These are phyloP conservation scores for Pogonocherus hispidulus DNA, from an alignment of 2,888 invertebrate species.

Conservation along the genomic window DNA sequence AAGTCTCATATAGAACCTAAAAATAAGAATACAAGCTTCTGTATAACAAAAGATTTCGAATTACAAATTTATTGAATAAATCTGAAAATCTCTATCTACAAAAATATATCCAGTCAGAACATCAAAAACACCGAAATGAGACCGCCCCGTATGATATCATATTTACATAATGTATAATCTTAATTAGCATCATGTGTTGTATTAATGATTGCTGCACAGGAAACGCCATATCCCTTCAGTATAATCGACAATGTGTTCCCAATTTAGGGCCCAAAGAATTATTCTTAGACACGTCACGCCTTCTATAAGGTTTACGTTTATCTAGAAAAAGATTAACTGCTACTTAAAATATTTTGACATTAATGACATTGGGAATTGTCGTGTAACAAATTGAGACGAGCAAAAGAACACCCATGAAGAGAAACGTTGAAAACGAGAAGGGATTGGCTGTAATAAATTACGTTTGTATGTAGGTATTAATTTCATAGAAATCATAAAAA, in stretches of 20 bases:
- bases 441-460: background rate
- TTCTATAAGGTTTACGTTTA: background rate
- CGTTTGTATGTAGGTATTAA: background rate
- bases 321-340: background rate
- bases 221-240: background rate
- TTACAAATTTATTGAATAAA: no score
- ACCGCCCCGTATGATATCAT: no score
- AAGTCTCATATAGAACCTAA: no score
- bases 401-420: slow-evolving; percentile 1
- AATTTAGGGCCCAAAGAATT: background rate
- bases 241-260: background rate
- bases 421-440: background rate
- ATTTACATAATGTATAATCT: no score
- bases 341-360: slow-evolving; percentile 6
- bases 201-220: background rate
- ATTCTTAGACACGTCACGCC: background rate
- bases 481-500: background rate
- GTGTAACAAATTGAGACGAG: background rate
- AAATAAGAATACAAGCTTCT: no score
- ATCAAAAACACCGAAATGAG: no score
- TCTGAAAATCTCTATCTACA: no score
- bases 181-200: no score
- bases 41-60: no score
- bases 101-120: no score
- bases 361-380: slow-evolving; percentile 1